A percentile compares a stretch with the other conserved stretches of the same genome.
These are phyloP conservation scores for Pontoporia blainvillei DNA, from an alignment of 2,113 vertebrate genomes.

Conservation along the genomic window DNA sequence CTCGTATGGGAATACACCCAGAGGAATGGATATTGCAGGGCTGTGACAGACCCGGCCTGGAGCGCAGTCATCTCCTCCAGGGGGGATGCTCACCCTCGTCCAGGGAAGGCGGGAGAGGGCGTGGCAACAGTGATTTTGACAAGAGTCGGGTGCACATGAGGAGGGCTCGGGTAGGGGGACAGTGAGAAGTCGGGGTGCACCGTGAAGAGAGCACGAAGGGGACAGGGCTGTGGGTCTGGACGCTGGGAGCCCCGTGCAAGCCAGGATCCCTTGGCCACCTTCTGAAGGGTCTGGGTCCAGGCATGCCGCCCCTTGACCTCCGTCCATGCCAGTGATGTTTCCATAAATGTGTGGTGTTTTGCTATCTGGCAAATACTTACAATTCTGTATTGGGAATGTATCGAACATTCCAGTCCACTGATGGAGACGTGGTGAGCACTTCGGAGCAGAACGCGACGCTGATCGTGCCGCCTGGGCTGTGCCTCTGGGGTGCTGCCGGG, in stretches of 20 bases:
- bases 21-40: background rate
- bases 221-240: background rate
- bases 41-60: background rate
- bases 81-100: background rate
- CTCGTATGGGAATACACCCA: background rate
- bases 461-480: background rate
- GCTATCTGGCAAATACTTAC: no score
- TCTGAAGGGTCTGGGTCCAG: background rate
- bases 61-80: no score
- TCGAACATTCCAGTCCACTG: no score
- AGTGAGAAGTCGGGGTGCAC: no score
- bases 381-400: background rate
- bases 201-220: background rate
- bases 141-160: background rate
- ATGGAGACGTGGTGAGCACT: background rate
- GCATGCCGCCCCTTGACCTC: background rate
- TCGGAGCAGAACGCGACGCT: background rate
- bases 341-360: background rate
- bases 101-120: no score
- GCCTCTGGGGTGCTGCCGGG: no score
- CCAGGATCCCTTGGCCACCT: background rate
- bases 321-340: background rate
- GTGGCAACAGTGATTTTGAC: background rate
- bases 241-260: background rate
- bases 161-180: no score